Conservation (phyloP, 2,113 vertebrate genomes). For the Heterocephalus glaber region DNA sequence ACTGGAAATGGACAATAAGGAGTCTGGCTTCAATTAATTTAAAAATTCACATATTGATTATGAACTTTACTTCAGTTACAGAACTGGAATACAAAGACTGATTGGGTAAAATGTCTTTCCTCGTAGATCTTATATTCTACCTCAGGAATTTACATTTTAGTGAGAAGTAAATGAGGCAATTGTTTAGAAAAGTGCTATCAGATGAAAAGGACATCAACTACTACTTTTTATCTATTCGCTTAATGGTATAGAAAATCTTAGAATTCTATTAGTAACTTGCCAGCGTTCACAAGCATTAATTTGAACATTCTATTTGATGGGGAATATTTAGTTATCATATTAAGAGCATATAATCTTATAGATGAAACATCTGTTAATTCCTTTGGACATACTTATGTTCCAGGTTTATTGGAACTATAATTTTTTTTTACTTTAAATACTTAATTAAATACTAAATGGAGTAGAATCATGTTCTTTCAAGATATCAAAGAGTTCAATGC, state of each 20-base stretch:
- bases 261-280: neutral
- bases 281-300: neutral
- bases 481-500: neutral
- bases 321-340: neutral
- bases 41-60: neutral
- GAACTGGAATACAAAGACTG: neutral
- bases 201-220: neutral
- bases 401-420: neutral
- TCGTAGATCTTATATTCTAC: neutral
- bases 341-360: neutral
- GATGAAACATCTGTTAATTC: neutral
- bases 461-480: neutral
- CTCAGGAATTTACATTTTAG: neutral
- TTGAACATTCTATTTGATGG: neutral
- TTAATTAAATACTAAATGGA: neutral
- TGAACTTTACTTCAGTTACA: neutral
- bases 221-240: neutral
- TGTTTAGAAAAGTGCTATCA: neutral
- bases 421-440: neutral
- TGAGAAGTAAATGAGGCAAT: neutral
- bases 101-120: neutral
- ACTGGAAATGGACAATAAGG: neutral
- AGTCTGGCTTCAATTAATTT: neutral
- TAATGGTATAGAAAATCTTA: neutral
- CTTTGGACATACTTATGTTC: neutral